Percentiles rank a stretch among this genome's conserved stretches.
These are phyloP conservation scores for Yoshiicerus persimilis DNA, from an alignment of 1,140 invertebrate genomes.

Conservation along the genomic window DNA sequence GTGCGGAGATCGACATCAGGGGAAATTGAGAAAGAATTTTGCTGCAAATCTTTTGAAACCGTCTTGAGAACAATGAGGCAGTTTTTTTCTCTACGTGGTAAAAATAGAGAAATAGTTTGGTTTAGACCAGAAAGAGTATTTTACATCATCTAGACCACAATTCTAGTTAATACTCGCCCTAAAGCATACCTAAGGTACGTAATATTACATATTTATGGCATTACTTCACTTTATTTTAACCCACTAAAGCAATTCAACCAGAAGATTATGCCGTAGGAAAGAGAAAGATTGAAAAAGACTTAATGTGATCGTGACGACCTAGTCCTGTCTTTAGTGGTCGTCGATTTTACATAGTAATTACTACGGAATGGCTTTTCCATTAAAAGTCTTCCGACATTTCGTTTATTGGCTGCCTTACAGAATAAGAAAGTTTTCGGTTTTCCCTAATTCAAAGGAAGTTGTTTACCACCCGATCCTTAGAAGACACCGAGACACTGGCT, in stretches of 20 bases:
- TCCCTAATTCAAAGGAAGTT: background rate
- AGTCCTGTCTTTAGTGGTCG: background rate
- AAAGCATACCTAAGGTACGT: background rate
- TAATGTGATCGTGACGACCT: background rate
- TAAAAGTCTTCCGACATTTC: background rate
- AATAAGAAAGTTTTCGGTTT: background rate
- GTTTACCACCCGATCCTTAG: background rate
- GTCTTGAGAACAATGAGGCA: conserved; percentile 1
- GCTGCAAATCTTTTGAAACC: background rate
- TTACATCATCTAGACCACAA: background rate
- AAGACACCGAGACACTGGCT: no score
- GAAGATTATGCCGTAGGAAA: background rate
- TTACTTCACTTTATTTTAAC: background rate
- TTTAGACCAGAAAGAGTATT: background rate
- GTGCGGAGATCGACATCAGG: background rate
- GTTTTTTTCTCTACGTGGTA: background rate
- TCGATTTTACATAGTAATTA: background rate
- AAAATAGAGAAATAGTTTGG: background rate
- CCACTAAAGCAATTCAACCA: background rate
- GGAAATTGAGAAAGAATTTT: background rate
- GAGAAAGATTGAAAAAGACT: background rate
- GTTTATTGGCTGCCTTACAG: background rate
- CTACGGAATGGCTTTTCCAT: background rate
- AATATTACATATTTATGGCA: background rate
- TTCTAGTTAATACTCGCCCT: no score